Evolutionary conservation across 2,113 vertebrate species (phyloP).

Genomic region (Ondatra zibethicus): DNA sequence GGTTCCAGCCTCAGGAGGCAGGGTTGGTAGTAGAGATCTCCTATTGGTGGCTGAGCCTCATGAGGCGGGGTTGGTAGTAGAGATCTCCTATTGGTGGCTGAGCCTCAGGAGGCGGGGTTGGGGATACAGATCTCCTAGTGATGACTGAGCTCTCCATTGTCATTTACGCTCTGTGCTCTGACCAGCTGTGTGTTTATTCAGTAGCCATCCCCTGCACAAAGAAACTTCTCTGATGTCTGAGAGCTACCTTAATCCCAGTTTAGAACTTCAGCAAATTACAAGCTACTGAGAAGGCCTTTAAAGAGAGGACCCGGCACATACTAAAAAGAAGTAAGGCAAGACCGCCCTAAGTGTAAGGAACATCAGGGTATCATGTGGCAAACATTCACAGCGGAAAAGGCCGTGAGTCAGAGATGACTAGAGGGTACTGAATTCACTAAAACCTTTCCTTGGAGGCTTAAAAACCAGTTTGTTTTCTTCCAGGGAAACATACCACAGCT

Average conservation of each 20-base stretch:
- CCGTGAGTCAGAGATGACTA: neutral
- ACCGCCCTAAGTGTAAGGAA: neutral
- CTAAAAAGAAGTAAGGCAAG: neutral
- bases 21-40: too few species aligned
- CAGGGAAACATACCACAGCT: conserved; percentile 4
- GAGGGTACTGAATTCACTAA: neutral
- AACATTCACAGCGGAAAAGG: neutral
- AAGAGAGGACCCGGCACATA: neutral
- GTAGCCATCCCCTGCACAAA: neutral
- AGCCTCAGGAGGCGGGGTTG: neutral
- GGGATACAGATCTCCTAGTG: neutral
- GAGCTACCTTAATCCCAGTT: neutral
- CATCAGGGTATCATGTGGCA: neutral
- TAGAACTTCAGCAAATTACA: neutral
- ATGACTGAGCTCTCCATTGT: neutral
- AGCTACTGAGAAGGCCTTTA: neutral
- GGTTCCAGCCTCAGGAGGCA: neutral
- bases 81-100: too few species aligned
- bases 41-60: too few species aligned
- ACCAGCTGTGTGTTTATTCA: neutral
- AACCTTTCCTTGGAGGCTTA: neutral
- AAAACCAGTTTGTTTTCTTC: conserved; percentile 52
- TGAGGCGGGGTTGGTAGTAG: too few species aligned
- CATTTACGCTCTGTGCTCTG: neutral
- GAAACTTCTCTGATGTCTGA: neutral